Conservation (phyloP, 1,140 invertebrate genomes). For the Pogonomyrmex californicus region DNA sequence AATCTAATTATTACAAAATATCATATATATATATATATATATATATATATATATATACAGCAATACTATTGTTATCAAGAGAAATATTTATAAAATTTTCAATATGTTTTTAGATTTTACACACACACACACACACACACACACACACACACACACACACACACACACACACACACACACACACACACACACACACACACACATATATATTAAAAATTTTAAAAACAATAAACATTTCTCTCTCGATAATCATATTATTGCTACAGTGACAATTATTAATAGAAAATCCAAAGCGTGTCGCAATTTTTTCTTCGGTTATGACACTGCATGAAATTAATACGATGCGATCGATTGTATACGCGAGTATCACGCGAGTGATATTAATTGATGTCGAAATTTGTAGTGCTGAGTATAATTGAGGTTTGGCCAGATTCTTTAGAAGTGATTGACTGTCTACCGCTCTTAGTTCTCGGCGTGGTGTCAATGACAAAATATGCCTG, state of each 20-base stretch:
- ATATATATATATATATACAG: too few relatives aligned
- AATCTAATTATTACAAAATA: not conserved
- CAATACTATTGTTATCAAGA: too few relatives aligned
- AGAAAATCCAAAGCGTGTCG: not conserved
- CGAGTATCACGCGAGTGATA: not conserved
- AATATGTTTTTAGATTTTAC: too few relatives aligned
- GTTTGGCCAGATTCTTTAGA: slow-evolving; percentile 10
- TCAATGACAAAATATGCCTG: not conserved
- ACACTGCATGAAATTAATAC: not conserved
- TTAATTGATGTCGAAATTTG: not conserved
- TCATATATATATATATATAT: not conserved
- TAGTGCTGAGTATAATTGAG: slow-evolving; percentile 4
- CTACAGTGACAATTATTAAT: not conserved
- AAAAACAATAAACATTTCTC: not conserved
- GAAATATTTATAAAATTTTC: too few relatives aligned
- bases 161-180: too few relatives aligned
- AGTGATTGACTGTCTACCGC: not conserved
- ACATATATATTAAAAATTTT: not conserved
- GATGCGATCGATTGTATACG: not conserved
- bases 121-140: too few relatives aligned
- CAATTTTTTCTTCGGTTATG: not conserved
- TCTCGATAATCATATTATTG: not conserved
- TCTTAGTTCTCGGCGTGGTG: not conserved
- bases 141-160: too few relatives aligned
- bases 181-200: too few relatives aligned